A percentile compares a stretch with the other conserved stretches of the same genome.
These are phyloP conservation scores for Xestia c-nigrum DNA, from an alignment of 2,888 invertebrate genomes.

Conservation along the genomic window DNA sequence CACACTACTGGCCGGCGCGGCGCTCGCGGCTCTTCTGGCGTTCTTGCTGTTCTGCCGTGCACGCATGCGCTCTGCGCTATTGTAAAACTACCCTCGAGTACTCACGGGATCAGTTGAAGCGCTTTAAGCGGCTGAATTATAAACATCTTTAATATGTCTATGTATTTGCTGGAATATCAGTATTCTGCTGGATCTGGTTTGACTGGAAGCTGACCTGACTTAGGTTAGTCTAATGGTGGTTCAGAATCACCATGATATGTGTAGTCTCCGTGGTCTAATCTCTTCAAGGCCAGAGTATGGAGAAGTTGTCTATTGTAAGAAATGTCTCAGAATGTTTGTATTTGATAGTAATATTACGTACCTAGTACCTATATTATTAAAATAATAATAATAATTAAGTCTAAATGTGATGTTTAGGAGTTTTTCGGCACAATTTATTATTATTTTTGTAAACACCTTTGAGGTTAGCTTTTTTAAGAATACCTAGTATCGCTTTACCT, in stretches of 20 bases:
- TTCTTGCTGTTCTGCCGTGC: constrained; percentile 84
- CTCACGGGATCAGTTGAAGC: constrained; percentile 42
- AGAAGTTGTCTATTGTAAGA: constrained; percentile 21
- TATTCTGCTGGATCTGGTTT: constrained; percentile 29
- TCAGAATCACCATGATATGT: not conserved
- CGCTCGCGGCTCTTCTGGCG: constrained; percentile 84
- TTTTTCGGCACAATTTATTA: constrained; percentile 52
- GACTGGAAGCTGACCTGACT: not conserved
- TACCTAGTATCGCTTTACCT: not conserved
- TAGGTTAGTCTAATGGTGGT: constrained; percentile 15
- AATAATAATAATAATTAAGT: constrained; percentile 29
- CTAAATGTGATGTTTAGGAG: constrained; percentile 42
- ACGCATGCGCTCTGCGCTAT: constrained; percentile 81
- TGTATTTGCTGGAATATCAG: constrained; percentile 28
- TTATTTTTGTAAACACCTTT: constrained; percentile 46
- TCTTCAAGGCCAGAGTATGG: constrained; percentile 16
- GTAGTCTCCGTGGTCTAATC: constrained; percentile 15
- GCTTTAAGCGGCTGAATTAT: constrained; percentile 46
- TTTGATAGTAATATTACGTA: constrained; percentile 35
- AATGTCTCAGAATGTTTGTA: constrained; percentile 40
- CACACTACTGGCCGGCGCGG: constrained; percentile 85
- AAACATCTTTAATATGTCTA: constrained; percentile 20
- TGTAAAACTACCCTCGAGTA: constrained; percentile 72
- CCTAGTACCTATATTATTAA: constrained; percentile 32
- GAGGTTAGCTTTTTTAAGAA: constrained; percentile 44